A percentile compares a stretch with the other conserved stretches of the same genome.
phyloP scores from a whole-genome alignment of 2,797 vertebrate genomes.

The Epinephelus malabaricus region DNA sequence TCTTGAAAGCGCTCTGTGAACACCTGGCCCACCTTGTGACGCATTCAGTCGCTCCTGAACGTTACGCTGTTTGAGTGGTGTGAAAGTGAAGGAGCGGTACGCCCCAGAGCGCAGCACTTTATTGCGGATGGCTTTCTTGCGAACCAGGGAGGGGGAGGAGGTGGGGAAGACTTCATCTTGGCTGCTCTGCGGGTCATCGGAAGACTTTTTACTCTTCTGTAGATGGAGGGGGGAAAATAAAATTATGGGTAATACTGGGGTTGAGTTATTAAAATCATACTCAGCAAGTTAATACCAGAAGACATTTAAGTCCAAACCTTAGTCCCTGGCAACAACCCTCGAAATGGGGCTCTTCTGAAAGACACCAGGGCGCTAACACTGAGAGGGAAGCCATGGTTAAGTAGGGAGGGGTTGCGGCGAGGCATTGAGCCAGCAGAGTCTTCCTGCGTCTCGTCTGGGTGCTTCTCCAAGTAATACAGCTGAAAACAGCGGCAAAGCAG shows the following conservation, averaged over 20 bases:
- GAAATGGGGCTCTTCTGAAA: constrained; percentile 90
- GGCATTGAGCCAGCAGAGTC: constrained; percentile 51
- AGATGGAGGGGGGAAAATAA: not conserved
- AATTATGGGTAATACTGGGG: not conserved
- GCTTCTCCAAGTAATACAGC: constrained; percentile 89
- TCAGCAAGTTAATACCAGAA: not conserved
- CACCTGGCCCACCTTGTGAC: constrained; percentile 85
- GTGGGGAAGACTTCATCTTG: constrained; percentile 84
- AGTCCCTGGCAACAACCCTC: constrained; percentile 76
- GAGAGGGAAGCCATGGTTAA: constrained; percentile 92
- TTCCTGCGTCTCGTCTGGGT: constrained; percentile 88
- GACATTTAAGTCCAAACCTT: constrained; percentile 79
- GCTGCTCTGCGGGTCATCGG: constrained; percentile 56
- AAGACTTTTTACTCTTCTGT: constrained; percentile 59
- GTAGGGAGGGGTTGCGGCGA: constrained; percentile 82
- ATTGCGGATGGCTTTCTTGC: constrained; percentile 94
- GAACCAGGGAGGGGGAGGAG: constrained; percentile 91
- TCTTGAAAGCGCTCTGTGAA: constrained; percentile 82
- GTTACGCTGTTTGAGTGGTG: constrained; percentile 86
- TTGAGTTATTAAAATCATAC: not conserved
- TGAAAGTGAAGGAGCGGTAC: constrained; percentile 93
- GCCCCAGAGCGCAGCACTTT: constrained; percentile 94
- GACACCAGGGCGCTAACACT: constrained; percentile 95
- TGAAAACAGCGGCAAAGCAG: constrained; percentile 97
- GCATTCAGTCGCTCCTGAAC: constrained; percentile 84